Evolutionary conservation across 2,113 vertebrate species (phyloP).

Genomic region (Neolamprologus variostigma): DNA sequence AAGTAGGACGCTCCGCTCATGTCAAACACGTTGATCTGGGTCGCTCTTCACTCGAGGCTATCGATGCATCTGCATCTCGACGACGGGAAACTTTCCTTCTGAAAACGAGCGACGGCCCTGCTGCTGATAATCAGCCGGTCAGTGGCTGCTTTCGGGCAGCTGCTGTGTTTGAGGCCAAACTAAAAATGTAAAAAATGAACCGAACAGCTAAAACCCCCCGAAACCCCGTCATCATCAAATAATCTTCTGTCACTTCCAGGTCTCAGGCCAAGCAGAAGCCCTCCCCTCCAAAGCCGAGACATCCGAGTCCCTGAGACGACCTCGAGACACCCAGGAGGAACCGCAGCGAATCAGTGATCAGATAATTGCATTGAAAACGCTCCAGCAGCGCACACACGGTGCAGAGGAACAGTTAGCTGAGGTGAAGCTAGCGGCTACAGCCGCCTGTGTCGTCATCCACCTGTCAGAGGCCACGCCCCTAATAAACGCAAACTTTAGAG

Average conservation of each 20-base stretch:
- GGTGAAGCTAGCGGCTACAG: background rate
- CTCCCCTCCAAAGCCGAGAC: background rate
- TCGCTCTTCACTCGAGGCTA: background rate
- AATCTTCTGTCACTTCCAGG: background rate
- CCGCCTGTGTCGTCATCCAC: background rate
- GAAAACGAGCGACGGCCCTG: background rate
- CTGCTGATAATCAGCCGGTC: background rate
- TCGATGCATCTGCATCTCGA: background rate
- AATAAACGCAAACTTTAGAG: background rate
- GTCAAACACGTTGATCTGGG: background rate
- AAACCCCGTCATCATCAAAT: background rate
- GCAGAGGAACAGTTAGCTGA: background rate
- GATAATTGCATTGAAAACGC: fast-evolving
- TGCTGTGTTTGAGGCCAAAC: background rate
- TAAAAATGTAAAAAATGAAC: fast-evolving
- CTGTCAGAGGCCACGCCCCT: background rate
- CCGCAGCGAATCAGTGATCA: background rate
- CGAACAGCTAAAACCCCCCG: fast-evolving
- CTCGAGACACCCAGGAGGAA: background rate
- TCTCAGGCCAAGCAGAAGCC: background rate
- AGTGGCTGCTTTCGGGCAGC: background rate
- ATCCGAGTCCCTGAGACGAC: background rate
- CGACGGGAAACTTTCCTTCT: background rate
- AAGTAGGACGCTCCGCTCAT: background rate
- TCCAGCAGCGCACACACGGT: background rate